phyloP scores from a whole-genome alignment of 2,113 vertebrate species.

The Asarcornis scutulata region DNA sequence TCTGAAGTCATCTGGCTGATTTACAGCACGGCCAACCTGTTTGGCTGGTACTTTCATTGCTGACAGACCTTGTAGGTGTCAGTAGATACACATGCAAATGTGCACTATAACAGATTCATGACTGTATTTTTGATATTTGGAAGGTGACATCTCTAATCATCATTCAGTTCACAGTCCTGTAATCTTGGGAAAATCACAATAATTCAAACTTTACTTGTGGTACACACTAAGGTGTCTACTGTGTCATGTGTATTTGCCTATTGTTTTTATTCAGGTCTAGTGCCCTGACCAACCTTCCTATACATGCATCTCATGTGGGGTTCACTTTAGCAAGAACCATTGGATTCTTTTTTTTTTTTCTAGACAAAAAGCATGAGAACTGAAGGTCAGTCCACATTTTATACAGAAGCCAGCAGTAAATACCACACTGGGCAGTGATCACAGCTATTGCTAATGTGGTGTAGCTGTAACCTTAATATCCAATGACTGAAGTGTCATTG shows the following conservation, averaged over 20 bases:
- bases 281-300: not conserved
- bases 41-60: not conserved
- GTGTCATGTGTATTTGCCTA: not conserved
- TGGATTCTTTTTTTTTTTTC: not conserved
- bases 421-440: not conserved
- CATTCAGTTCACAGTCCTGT: not conserved
- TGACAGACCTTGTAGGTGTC: not conserved
- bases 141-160: not conserved
- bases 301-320: fast-evolving
- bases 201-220: not conserved
- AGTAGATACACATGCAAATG: not conserved
- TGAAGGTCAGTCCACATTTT: not conserved
- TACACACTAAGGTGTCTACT: not conserved
- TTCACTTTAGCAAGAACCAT: not conserved
- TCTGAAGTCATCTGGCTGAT: not conserved
- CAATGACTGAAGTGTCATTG: not conserved
- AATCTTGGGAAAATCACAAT: not conserved
- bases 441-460: not conserved
- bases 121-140: not conserved
- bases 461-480: not conserved
- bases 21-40: not conserved
- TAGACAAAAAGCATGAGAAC: not conserved
- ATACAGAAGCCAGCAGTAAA: not conserved
- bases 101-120: not conserved
- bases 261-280: not conserved